phyloP scores from a whole-genome alignment of 2,888 invertebrate species.

The Pyrochroa serraticornis region DNA sequence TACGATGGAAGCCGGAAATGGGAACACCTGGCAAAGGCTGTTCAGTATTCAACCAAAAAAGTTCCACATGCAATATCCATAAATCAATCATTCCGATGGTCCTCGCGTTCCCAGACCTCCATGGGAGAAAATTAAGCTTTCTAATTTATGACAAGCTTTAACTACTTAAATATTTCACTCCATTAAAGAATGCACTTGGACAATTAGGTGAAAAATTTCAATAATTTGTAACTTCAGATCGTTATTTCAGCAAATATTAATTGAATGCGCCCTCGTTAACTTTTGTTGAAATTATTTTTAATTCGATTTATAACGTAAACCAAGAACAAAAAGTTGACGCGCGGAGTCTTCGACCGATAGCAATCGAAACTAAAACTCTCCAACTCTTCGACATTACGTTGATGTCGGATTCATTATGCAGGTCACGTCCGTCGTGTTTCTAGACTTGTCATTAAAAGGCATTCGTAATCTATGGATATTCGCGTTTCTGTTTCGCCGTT shows the following conservation, averaged over 20 bases:
- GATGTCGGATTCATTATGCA: constrained; percentile 36
- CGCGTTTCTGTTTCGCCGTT: constrained; percentile 17
- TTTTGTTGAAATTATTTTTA: neutral
- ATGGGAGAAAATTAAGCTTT: no score
- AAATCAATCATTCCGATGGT: no score
- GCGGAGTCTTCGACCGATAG: constrained; percentile 31
- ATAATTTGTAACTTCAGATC: neutral
- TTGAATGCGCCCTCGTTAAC: no score
- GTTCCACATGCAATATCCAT: no score
- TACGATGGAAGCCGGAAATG: no score
- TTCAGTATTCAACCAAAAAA: no score
- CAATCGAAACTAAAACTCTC: constrained; percentile 33
- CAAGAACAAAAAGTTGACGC: constrained; percentile 27
- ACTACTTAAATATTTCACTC: neutral
- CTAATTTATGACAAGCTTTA: no score
- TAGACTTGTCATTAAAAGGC: constrained; percentile 40
- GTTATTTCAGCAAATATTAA: constrained; percentile 6
- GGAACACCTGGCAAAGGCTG: no score
- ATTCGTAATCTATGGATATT: constrained; percentile 36
- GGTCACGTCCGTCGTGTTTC: constrained; percentile 38
- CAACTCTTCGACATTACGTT: constrained; percentile 28
- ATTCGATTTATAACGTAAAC: constrained; percentile 13
- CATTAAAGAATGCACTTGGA: no score
- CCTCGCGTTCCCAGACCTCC: no score
- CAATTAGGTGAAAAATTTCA: no score